Percentiles rank a stretch among this genome's conserved stretches.
phyloP scores from a whole-genome alignment of 2,113 vertebrate species.

The Microtus oregoni region DNA sequence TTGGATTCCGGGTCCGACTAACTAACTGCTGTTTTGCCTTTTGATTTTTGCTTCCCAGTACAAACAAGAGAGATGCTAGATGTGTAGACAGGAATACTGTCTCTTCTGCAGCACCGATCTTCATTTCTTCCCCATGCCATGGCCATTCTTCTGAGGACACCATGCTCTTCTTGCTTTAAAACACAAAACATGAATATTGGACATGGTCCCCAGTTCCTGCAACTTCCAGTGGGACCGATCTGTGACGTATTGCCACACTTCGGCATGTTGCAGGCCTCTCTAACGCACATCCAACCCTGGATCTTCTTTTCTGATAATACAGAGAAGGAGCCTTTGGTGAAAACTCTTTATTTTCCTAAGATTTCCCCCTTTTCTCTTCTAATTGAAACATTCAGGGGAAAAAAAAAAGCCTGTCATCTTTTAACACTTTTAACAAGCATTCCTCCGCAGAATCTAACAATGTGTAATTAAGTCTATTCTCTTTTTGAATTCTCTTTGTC shows the following conservation, averaged over 20 bases:
- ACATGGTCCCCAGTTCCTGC: neutral
- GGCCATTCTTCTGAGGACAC: neutral
- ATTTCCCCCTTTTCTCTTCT: neutral
- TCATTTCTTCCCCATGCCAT: rapidly evolving
- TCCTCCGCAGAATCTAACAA: neutral
- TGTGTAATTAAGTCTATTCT: neutral
- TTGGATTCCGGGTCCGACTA: neutral
- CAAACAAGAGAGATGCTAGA: neutral
- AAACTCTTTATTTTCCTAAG: neutral
- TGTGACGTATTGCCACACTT: neutral
- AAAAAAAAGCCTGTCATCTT: neutral
- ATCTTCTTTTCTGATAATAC: neutral
- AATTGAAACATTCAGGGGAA: neutral
- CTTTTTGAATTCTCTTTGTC: neutral
- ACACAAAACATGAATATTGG: neutral
- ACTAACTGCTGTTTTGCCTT: neutral
- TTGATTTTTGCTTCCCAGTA: neutral
- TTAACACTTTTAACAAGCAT: neutral
- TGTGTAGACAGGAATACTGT: neutral
- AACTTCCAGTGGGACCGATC: neutral
- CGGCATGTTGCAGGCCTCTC: rapidly evolving
- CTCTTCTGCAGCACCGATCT: neutral
- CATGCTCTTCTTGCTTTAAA: neutral
- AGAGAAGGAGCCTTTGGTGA: neutral
- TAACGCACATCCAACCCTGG: neutral